Evolutionary conservation across 2,888 invertebrate species (phyloP).

Genomic region (Phrixothrix hirtus): DNA sequence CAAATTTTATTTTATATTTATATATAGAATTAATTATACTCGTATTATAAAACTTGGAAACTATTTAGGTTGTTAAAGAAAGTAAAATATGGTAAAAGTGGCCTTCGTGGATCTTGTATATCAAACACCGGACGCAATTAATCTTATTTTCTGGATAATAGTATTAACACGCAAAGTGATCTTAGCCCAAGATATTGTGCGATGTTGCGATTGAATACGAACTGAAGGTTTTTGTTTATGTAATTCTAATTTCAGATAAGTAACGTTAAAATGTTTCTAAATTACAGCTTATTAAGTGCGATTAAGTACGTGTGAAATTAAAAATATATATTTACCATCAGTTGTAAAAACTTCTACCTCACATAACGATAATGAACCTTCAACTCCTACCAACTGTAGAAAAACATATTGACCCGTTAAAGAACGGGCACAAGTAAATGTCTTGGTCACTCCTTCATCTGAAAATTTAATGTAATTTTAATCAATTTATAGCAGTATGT

Average conservation of each 20-base stretch:
- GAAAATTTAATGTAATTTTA: slow-evolving; percentile 48
- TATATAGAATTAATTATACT: no score
- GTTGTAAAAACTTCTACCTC: slow-evolving; percentile 92
- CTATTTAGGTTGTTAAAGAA: no score
- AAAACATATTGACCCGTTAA: slow-evolving; percentile 86
- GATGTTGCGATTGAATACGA: slow-evolving; percentile 5
- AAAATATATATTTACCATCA: slow-evolving; percentile 65
- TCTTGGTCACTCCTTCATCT: slow-evolving; percentile 91
- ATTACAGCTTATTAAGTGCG: no score
- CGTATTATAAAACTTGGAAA: no score
- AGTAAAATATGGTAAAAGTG: background rate
- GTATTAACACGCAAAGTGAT: slow-evolving; percentile 13
- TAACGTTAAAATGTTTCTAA: slow-evolving; percentile 2
- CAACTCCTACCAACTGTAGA: slow-evolving; percentile 86
- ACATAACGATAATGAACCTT: slow-evolving; percentile 85
- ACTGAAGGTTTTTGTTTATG: slow-evolving; percentile 9
- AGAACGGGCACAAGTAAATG: slow-evolving; percentile 83
- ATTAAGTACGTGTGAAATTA: no score
- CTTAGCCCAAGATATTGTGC: background rate
- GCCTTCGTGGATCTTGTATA: slow-evolving; percentile 2
- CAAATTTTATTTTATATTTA: no score
- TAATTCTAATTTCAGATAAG: slow-evolving; percentile 7
- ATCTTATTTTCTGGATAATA: slow-evolving; percentile 3
- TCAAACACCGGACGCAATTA: slow-evolving; percentile 13
- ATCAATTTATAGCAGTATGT: no score